Evolutionary conservation across 1,140 invertebrate genomes (phyloP), one percentile per base, ranked within the genome.

Genomic region (Hormaphis cornu): DNA sequence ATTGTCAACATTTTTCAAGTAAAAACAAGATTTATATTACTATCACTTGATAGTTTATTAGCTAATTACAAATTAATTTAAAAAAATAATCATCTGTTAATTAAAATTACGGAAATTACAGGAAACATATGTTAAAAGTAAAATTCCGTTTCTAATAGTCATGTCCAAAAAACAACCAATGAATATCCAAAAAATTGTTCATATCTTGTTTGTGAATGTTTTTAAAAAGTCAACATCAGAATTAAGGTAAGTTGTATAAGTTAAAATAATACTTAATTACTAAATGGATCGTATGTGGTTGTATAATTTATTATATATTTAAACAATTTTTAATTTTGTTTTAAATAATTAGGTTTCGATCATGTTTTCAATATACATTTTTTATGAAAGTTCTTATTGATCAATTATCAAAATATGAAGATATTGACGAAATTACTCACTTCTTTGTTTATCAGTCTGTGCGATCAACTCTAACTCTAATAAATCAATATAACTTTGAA

Each of bases 181-280:
- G n/a, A 35, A 50, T 30, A 70, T 73, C 20, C 73, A 73, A 37
- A 66, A n/a, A 18, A 53, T 72, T 35, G 40, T 73, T 24, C 71
- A 63, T 18, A 52, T 14, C 33, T 40, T 73, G 14, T 40, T 28
- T 20, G 61, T 59, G 2, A 69, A 69, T 42, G 40, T 71, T 53
- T 42, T 46, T 26, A 53, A 56, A 35, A 58, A 50, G n/a, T 53
- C 56, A 30, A 70, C 71, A 18, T 40, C 33, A 37, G 66, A 71
- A 33, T 53, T 61, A 26, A 72, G 44, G 70, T 73, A 71, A 7
- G 40, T 50, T 50, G 16, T 26, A 26, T 50, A 12, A 26, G n/a
- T n/a, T n/a, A n/a, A n/a, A n/a, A n/a, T n/a, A n/a, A n/a, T n/a
- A n/a, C n/a, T n/a, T n/a, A n/a, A n/a, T n/a, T n/a, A n/a, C n/a